Base-by-base conservation (phyloP, 53 echinoderm and acorn worm genomes). In the Mesocentrotus franciscanus region DNA sequence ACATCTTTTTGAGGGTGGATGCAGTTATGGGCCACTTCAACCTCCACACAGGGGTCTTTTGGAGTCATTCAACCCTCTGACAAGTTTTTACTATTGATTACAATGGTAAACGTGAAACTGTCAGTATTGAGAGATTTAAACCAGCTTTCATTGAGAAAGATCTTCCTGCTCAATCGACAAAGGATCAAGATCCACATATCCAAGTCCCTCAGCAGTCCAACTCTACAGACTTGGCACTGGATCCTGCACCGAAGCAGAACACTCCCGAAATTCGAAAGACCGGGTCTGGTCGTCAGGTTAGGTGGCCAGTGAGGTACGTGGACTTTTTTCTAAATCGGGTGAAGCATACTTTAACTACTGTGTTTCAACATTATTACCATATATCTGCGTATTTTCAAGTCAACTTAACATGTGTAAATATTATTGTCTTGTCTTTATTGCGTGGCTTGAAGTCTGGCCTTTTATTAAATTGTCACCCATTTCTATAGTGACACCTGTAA, bases 11-110 rank as follows among this genome's bases (percentile, higher is more conserved):
- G n/a, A 95, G 96, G 29, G 39, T n/a, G n/a, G n/a, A n/a, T 56
- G 61, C 92, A 10, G 97, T 97, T 27, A 71, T 39, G 22, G 58
- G 71, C 95, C 96, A 3, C 60, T 97, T 26, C 97, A 97, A 92
- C 95, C 96, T 56, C 97, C 96, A 5, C 96, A 96, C 42, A 70
- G 60, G 56, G 97, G 97, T n/a, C 97, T 96, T 39, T 97, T 94
- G 56, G 29, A 64, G 96, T 97, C 27, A 22, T 96, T 36, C 74
- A 70, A 12, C 90, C 95, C 15, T 85, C 17, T 60, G 93, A 74
- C 60, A 96, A 97, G 83, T 75, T 56, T 97, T 92, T 64, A 95
- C 94, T 24, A 57, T 95, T 71, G 91, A 95, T 35, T 10, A 95
- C 56, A 90, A 94, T 79, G 91, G 94, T 30, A 93, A 74, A 42